phyloP scores from a whole-genome alignment of 2,888 invertebrate species.

The Drosophila bunnanda region DNA sequence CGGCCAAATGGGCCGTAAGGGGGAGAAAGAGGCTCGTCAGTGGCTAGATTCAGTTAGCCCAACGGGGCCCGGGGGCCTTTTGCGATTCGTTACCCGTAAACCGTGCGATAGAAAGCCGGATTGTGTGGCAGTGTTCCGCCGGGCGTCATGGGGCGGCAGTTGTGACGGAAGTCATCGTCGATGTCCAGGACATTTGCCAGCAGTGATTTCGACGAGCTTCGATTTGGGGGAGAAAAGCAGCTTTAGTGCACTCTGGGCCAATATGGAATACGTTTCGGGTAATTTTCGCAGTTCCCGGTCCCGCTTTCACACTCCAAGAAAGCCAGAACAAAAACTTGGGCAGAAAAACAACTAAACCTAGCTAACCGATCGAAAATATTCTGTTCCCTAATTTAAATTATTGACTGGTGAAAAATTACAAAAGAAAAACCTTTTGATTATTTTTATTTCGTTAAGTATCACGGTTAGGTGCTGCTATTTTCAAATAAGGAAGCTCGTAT shows the following conservation, averaged over 20 bases:
- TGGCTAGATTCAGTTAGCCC: conserved; percentile 20
- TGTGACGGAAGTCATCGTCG: conserved; percentile 97
- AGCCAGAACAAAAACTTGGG: not conserved
- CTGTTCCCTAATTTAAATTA: no score
- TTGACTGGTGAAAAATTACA: not conserved
- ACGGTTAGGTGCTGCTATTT: not conserved
- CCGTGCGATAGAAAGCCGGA: conserved; percentile 89
- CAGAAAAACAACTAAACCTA: not conserved
- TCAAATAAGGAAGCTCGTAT: not conserved
- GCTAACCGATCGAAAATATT: not conserved
- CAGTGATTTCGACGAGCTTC: conserved; percentile 95
- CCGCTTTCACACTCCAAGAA: conserved; percentile 8
- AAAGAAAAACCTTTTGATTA: no score
- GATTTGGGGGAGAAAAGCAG: conserved; percentile 22
- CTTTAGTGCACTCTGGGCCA: conserved; percentile 18
- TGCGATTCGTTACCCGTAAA: conserved; percentile 88
- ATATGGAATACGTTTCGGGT: not conserved
- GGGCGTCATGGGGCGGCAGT: conserved; percentile 89
- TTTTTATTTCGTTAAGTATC: not conserved
- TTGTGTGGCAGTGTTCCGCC: conserved; percentile 86
- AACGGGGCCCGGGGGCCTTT: conserved; percentile 26
- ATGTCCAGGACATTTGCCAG: conserved; percentile 98
- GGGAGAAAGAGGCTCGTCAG: conserved; percentile 18
- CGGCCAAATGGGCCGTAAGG: conserved; percentile 1
- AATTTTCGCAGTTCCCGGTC: conserved; percentile 4